Evolutionary conservation across 2,888 invertebrate species (phyloP).

Genomic region (Ceramica pisi): DNA sequence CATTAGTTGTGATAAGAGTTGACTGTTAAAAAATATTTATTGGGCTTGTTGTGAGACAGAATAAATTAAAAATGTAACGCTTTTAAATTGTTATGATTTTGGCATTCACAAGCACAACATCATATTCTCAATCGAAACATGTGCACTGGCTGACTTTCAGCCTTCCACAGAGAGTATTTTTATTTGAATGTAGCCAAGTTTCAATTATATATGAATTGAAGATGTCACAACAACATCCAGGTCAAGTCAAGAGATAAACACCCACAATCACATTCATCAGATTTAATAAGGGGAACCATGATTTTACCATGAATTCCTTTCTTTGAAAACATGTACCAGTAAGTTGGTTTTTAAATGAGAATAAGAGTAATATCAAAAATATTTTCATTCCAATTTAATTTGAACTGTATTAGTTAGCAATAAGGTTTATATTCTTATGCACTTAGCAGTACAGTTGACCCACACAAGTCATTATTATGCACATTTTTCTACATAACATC

Average conservation of each 20-base stretch:
- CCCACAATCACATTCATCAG: neutral
- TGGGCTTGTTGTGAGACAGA: no score
- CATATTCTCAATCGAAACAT: no score
- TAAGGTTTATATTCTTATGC: constrained; percentile 6
- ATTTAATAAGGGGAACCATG: neutral
- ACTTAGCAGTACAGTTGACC: neutral
- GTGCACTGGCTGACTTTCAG: no score
- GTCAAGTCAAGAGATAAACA: neutral
- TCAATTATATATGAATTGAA: no score
- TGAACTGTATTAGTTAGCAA: neutral
- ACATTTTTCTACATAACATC: constrained; percentile 9
- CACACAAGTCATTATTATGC: constrained; percentile 8
- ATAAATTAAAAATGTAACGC: no score
- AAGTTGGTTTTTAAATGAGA: constrained; percentile 1
- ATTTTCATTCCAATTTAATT: neutral
- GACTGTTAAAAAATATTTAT: no score
- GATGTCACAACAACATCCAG: neutral
- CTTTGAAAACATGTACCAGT: no score
- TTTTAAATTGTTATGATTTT: no score
- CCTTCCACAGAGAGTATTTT: no score
- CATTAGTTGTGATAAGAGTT: no score
- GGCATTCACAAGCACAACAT: no score
- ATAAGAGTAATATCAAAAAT: neutral
- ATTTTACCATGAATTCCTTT: neutral
- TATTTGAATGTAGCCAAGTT: no score